Conservation (phyloP, 2,888 invertebrate genomes). For the Drosophila macrothrix region DNA sequence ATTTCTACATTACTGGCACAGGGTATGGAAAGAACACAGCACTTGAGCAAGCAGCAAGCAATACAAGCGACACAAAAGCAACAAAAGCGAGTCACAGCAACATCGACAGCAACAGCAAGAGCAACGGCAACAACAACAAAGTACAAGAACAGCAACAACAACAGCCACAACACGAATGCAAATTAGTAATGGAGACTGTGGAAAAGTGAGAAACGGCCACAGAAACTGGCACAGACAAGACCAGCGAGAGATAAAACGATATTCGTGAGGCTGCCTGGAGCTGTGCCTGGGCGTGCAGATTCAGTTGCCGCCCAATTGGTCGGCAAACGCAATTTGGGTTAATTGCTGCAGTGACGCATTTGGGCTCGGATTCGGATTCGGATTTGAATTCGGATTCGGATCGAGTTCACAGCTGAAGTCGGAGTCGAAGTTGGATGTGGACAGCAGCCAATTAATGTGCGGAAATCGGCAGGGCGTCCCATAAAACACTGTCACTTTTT, state of each 20-base stretch:
- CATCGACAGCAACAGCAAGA: not conserved
- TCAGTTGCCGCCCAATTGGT: slow-evolving; percentile 55
- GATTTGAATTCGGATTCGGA: not conserved
- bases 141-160: not conserved
- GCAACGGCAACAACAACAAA: not conserved
- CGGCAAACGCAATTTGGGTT: slow-evolving; percentile 68
- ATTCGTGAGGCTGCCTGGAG: slow-evolving; percentile 67
- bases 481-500: slow-evolving; percentile 78
- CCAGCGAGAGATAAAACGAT: slow-evolving; percentile 49
- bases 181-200: slow-evolving; percentile 52
- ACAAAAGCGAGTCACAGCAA: slow-evolving; percentile 27
- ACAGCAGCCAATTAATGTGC: slow-evolving; percentile 62
- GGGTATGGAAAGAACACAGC: slow-evolving; percentile 20
- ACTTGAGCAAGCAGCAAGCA: slow-evolving; percentile 8
- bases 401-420: not conserved
- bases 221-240: slow-evolving; percentile 62
- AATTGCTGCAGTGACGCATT: slow-evolving; percentile 68
- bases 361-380: slow-evolving; percentile 3
- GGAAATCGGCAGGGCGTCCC: slow-evolving; percentile 58
- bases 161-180: slow-evolving; percentile 49
- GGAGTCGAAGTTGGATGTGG: not conserved
- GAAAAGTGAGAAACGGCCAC: slow-evolving; percentile 34
- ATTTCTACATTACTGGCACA: not conserved
- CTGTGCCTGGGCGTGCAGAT: slow-evolving; percentile 40
- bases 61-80: slow-evolving; percentile 23